Conservation (phyloP, 2,113 vertebrate genomes). For the Pagrus major region DNA sequence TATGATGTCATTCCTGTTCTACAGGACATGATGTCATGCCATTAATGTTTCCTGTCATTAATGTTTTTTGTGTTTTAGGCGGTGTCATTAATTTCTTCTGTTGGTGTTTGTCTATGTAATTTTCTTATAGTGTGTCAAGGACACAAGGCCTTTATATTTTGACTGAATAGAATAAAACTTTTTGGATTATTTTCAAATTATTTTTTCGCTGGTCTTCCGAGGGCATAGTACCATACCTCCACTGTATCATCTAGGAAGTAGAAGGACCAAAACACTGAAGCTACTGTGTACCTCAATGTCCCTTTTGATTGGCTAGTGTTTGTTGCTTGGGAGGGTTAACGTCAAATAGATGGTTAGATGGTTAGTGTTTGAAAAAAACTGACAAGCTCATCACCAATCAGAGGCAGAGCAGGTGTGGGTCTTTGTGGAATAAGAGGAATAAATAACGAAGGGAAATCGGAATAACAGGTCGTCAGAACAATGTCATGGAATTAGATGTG, state of each 20-base stretch:
- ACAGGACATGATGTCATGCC: constrained; percentile 11
- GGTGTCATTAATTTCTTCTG: constrained; percentile 3
- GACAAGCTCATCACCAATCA: no score
- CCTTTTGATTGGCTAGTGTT: no score
- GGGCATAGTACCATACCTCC: neutral
- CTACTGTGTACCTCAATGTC: no score
- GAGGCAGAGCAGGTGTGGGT: no score
- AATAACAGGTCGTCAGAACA: no score
- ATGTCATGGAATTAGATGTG: no score
- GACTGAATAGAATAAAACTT: neutral
- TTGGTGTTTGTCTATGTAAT: constrained; percentile 9
- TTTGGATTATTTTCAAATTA: neutral
- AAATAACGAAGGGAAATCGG: no score
- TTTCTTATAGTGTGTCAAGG: constrained; percentile 9
- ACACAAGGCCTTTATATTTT: neutral
- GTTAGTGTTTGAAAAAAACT: no score
- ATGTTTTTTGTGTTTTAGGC: neutral
- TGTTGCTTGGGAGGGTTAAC: no score
- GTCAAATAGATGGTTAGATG: no score
- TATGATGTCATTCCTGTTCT: neutral
- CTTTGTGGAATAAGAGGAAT: no score
- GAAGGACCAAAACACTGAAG: neutral
- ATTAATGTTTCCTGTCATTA: neutral
- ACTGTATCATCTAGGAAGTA: neutral
- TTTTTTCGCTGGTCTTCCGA: neutral